Conservation (phyloP, 2,113 vertebrate species). For the Leucosticte australis region DNA sequence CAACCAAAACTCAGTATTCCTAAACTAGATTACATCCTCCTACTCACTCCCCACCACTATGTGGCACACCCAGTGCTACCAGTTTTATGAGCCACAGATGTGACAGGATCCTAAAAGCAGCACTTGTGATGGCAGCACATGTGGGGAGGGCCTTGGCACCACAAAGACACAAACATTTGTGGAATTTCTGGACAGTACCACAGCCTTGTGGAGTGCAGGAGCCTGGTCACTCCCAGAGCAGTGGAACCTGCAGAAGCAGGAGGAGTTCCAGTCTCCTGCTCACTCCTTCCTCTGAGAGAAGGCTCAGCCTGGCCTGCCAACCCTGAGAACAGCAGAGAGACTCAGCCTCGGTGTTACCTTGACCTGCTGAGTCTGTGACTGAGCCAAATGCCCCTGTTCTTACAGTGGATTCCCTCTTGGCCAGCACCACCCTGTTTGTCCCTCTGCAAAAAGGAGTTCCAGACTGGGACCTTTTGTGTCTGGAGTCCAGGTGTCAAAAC, state of each 20-base stretch:
- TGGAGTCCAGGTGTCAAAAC: neutral
- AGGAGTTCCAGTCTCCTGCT: neutral
- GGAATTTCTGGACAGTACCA: neutral
- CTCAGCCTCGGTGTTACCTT: neutral
- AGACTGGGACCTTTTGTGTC: neutral
- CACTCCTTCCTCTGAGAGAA: neutral
- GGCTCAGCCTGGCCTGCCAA: neutral
- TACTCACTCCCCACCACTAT: neutral
- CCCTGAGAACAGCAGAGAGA: neutral
- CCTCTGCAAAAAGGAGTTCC: neutral
- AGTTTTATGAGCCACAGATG: neutral
- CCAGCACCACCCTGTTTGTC: neutral
- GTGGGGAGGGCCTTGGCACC: neutral
- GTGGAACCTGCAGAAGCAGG: neutral
- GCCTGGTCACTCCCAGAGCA: neutral
- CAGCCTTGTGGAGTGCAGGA: neutral
- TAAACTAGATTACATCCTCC: neutral
- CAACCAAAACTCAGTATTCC: neutral
- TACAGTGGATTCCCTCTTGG: neutral
- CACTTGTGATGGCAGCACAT: neutral
- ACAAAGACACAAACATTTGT: neutral
- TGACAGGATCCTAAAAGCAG: neutral
- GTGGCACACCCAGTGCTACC: neutral
- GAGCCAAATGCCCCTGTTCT: neutral
- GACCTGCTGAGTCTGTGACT: neutral